These are phyloP conservation scores for Byasa hedistus DNA, from an alignment of 2,888 invertebrate genomes.

Conservation along the genomic window DNA sequence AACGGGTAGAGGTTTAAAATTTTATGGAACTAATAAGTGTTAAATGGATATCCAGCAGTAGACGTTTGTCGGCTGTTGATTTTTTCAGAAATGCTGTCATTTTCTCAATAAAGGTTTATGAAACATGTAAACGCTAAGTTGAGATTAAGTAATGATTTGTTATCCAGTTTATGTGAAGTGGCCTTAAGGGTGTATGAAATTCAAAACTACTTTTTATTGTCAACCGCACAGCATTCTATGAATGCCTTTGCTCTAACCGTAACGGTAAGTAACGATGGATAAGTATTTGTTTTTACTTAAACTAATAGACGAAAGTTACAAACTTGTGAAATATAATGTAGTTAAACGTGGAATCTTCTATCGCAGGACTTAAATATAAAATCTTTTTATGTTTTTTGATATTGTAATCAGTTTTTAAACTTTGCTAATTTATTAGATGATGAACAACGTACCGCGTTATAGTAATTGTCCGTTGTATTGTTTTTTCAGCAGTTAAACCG, in stretches of 20 bases:
- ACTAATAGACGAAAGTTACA: constrained; percentile 7
- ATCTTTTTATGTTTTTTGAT: no score
- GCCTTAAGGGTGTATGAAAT: constrained; percentile 9
- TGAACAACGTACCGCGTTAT: no score
- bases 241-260: constrained; percentile 15
- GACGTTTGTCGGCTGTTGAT: no score
- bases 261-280: constrained; percentile 13
- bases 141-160: neutral
- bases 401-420: no score
- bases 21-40: no score
- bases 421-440: no score
- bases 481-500: no score
- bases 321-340: neutral
- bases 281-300: constrained; percentile 3
- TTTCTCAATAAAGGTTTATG: no score
- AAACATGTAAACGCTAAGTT: neutral
- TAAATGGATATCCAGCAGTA: no score
- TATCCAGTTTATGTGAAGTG: constrained; percentile 3
- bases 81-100: no score
- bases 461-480: no score
- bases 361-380: no score
- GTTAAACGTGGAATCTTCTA: neutral
- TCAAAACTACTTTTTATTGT: constrained; percentile 23
- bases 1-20: neutral
- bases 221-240: constrained; percentile 11